Evolutionary conservation across 2,888 invertebrate species (phyloP).

Genomic region (Crematogaster levior): DNA sequence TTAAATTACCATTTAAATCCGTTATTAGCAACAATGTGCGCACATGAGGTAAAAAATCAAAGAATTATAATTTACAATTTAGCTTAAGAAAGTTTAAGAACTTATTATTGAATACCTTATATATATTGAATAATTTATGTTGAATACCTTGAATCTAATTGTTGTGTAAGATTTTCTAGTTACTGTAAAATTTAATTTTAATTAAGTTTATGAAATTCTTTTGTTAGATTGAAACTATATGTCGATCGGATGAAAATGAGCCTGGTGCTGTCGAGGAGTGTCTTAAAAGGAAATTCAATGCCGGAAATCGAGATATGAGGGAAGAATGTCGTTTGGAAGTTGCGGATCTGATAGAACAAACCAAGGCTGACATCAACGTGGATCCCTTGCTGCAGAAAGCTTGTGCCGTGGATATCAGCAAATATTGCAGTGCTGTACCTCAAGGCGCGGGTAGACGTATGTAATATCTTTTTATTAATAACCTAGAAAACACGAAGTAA

Average conservation of each 20-base stretch:
- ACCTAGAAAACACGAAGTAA: not conserved
- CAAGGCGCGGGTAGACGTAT: constrained; percentile 97
- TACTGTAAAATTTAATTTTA: not conserved
- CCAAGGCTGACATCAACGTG: constrained; percentile 97
- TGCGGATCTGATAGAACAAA: constrained; percentile 94
- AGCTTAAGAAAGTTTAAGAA: not conserved
- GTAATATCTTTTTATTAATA: constrained; percentile 80
- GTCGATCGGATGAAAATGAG: constrained; percentile 86
- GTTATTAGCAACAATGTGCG: constrained; percentile 92
- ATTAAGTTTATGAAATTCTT: constrained; percentile 39
- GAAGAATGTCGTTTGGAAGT: constrained; percentile 94
- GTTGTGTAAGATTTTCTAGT: not conserved
- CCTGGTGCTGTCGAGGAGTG: constrained; percentile 94
- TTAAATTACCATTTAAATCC: constrained; percentile 97
- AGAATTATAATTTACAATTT: constrained; percentile 6
- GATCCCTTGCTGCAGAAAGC: constrained; percentile 96
- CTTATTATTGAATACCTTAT: no score
- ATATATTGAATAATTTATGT: not conserved
- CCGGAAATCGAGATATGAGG: constrained; percentile 91
- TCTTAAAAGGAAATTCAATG: constrained; percentile 90
- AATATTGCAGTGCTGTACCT: constrained; percentile 92
- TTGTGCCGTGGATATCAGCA: constrained; percentile 94
- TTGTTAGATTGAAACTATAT: constrained; percentile 85
- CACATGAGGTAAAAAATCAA: constrained; percentile 86
- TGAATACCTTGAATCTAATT: not conserved